phyloP scores from a whole-genome alignment of 2,797 vertebrate genomes.

The Trachurus trachurus region DNA sequence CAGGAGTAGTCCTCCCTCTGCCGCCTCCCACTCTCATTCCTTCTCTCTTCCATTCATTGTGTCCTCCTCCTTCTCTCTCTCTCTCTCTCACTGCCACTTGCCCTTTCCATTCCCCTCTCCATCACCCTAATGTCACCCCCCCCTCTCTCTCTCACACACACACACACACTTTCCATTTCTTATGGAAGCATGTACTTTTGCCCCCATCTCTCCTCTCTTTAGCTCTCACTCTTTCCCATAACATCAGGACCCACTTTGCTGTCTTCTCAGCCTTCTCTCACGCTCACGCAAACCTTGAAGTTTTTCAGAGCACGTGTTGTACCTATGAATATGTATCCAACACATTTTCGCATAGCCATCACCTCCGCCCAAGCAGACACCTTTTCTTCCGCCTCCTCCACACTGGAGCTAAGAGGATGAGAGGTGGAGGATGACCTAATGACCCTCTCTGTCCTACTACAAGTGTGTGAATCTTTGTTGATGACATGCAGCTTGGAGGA shows the following conservation, averaged over 20 bases:
- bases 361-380: neutral
- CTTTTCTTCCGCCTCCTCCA: neutral
- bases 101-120: slow-evolving; percentile 69
- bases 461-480: slow-evolving; percentile 36
- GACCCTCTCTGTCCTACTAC: slow-evolving; percentile 24
- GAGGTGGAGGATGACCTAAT: slow-evolving; percentile 21
- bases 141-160: neutral
- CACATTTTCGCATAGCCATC: neutral
- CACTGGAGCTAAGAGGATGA: neutral
- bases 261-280: slow-evolving; percentile 21
- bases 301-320: slow-evolving; percentile 9
- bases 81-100: slow-evolving; percentile 57
- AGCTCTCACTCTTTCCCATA: slow-evolving; percentile 69
- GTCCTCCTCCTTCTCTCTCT: slow-evolving; percentile 52
- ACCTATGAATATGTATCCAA: slow-evolving; percentile 22
- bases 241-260: slow-evolving; percentile 63
- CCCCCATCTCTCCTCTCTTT: slow-evolving; percentile 44
- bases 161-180: slow-evolving; percentile 71
- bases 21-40: slow-evolving; percentile 70
- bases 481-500: slow-evolving; percentile 44
- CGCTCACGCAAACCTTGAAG: slow-evolving; percentile 25
- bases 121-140: slow-evolving; percentile 55
- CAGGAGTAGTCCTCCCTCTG: slow-evolving; percentile 66
- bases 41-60: slow-evolving; percentile 68
- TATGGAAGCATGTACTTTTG: slow-evolving; percentile 71